phyloP scores from a whole-genome alignment of 2,113 vertebrate genomes.

The Mugil cephalus region DNA sequence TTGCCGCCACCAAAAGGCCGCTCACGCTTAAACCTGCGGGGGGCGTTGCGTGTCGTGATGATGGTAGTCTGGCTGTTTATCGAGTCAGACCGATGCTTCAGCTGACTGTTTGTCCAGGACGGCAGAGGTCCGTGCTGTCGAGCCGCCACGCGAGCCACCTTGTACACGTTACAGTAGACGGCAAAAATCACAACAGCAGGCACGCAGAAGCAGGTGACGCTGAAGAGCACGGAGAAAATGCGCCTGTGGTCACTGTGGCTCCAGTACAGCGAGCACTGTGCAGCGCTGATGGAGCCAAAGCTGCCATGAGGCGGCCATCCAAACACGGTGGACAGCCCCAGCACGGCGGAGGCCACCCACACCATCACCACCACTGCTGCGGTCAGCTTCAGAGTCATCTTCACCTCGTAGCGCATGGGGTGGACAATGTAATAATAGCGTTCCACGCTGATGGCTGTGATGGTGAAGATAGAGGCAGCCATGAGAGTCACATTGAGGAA shows the following conservation, averaged over 20 bases:
- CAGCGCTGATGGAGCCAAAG: slow-evolving; percentile 81
- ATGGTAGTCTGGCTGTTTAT: slow-evolving; percentile 91
- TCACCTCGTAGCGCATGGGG: slow-evolving; percentile 91
- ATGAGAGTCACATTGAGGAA: slow-evolving; percentile 91
- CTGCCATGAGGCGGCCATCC: slow-evolving; percentile 80
- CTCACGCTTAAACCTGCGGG: slow-evolving; percentile 79
- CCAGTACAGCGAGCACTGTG: slow-evolving; percentile 88
- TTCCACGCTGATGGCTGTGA: slow-evolving; percentile 92
- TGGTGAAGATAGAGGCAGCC: slow-evolving; percentile 91
- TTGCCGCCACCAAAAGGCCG: slow-evolving; percentile 87
- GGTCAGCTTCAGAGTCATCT: slow-evolving; percentile 89
- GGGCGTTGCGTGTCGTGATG: slow-evolving; percentile 83
- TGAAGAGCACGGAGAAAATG: slow-evolving; percentile 87
- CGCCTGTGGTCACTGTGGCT: slow-evolving; percentile 85
- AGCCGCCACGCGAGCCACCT: slow-evolving; percentile 90
- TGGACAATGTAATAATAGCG: slow-evolving; percentile 94
- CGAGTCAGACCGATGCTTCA: slow-evolving; percentile 86
- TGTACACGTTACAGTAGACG: slow-evolving; percentile 91
- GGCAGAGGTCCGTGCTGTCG: slow-evolving; percentile 82
- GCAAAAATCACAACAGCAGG: slow-evolving; percentile 89
- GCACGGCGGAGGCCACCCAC: slow-evolving; percentile 86
- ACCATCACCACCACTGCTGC: slow-evolving; percentile 85
- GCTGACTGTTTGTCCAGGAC: slow-evolving; percentile 75
- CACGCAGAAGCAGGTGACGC: slow-evolving; percentile 87
- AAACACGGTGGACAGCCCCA: slow-evolving; percentile 85